Evolutionary conservation across 1,140 invertebrate genomes (phyloP).

Genomic region (Amphibalanus amphitrite): DNA sequence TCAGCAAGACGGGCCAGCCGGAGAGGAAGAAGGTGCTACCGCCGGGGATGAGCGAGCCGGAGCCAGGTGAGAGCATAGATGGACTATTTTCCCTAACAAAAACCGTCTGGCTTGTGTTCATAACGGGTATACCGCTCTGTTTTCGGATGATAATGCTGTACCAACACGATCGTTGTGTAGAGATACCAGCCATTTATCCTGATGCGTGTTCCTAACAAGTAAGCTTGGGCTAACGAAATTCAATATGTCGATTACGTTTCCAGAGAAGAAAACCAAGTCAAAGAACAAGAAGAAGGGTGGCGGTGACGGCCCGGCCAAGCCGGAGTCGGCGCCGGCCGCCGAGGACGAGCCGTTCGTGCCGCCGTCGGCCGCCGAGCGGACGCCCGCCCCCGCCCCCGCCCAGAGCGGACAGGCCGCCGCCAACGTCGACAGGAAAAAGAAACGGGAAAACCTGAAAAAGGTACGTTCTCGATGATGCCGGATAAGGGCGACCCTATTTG

Average conservation of each 20-base stretch:
- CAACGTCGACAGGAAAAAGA: background rate
- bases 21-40: background rate
- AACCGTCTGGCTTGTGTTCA: no score
- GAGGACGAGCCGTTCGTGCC: slow-evolving; percentile 2
- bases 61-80: background rate
- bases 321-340: background rate
- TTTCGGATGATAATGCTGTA: no score
- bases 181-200: no score
- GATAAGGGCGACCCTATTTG: no score
- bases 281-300: slow-evolving; percentile 4
- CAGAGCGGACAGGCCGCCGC: background rate
- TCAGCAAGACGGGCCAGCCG: background rate
- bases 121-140: no score
- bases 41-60: background rate
- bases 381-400: no score
- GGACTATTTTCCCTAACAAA: no score
- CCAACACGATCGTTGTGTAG: no score
- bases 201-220: no score
- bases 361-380: background rate
- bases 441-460: background rate
- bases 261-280: background rate
- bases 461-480: no score
- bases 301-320: background rate
- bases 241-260: no score
- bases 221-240: no score